These are phyloP conservation scores for Melanaphis sacchari DNA, from an alignment of 1,140 invertebrate genomes.

Conservation along the genomic window DNA sequence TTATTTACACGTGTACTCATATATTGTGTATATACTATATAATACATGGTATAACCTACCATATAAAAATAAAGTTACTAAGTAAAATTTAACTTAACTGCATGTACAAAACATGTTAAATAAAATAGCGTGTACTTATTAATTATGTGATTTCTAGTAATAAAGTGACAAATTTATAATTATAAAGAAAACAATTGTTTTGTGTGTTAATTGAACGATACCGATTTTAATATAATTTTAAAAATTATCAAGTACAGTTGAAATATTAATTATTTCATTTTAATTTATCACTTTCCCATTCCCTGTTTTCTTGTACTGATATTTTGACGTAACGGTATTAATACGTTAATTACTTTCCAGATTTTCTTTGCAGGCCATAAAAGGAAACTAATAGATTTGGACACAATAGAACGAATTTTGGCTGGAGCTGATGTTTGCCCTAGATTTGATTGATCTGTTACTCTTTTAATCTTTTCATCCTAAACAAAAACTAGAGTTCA, in stretches of 20 bases:
- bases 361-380: neutral
- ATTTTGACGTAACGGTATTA: neutral
- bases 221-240: neutral
- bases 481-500: neutral
- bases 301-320: accelerated
- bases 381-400: neutral
- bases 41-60: no score
- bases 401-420: neutral
- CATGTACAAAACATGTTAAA: no score
- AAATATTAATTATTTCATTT: neutral
- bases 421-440: no score
- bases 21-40: no score
- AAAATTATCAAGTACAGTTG: no score
- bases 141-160: neutral
- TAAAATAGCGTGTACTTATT: no score
- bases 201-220: neutral
- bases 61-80: no score
- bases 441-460: neutral
- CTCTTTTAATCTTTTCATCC: neutral
- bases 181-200: neutral
- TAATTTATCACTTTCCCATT: no score
- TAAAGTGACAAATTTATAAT: neutral
- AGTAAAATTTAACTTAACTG: no score
- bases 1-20: no score
- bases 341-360: neutral